Conservation (phyloP, 2,888 invertebrate species). For the Xestia sexstrigata region DNA sequence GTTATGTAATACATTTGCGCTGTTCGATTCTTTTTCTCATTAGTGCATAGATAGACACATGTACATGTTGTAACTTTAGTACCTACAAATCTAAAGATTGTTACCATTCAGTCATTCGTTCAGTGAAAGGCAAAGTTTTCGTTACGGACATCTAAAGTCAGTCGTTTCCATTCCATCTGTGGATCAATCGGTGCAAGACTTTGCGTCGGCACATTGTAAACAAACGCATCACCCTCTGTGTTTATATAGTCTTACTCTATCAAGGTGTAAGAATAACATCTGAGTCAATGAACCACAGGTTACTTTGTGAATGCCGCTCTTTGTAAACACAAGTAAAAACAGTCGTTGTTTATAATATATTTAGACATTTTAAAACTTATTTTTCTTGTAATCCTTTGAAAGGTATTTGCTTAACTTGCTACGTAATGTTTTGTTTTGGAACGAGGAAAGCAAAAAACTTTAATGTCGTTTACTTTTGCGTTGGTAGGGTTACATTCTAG, state of each 20-base stretch:
- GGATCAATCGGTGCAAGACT: constrained; percentile 71
- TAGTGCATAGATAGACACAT: neutral
- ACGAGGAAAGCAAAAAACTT: neutral
- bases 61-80: neutral
- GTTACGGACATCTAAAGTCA: constrained; percentile 36
- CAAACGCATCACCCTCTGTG: constrained; percentile 69
- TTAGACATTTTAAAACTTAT: constrained; percentile 65
- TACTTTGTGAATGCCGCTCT: constrained; percentile 82
- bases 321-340: constrained; percentile 75
- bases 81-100: constrained; percentile 18
- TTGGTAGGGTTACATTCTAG: neutral
- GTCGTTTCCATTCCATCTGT: constrained; percentile 50
- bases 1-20: too few species aligned
- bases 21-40: neutral
- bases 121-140: constrained; percentile 38
- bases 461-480: neutral
- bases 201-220: constrained; percentile 72
- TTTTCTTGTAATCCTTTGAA: constrained; percentile 52
- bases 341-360: constrained; percentile 68
- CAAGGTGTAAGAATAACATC: constrained; percentile 86
- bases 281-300: constrained; percentile 85
- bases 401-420: constrained; percentile 40
- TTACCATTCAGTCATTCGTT: constrained; percentile 36
- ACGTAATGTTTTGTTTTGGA: constrained; percentile 1
- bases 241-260: constrained; percentile 76